These are phyloP conservation scores for Agraylea sexmaculata DNA, from an alignment of 1,140 invertebrate genomes.

Conservation along the genomic window DNA sequence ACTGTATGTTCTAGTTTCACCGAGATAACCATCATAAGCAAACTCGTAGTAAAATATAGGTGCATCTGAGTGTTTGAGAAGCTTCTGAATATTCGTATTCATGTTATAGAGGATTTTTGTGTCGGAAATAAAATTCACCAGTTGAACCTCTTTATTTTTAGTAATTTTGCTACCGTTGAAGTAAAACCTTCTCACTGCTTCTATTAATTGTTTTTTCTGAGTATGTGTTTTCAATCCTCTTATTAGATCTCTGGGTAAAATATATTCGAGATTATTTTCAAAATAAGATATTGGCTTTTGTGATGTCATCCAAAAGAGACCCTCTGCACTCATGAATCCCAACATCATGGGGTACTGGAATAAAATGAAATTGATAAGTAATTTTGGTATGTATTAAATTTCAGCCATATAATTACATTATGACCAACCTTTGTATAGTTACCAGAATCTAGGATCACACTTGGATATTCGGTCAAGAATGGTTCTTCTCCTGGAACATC, in stretches of 20 bases:
- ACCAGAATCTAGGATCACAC: constrained; percentile 26
- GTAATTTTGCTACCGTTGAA: constrained; percentile 6
- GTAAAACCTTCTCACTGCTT: constrained; percentile 8
- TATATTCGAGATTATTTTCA: constrained; percentile 9
- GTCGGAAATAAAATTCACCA: constrained; percentile 6
- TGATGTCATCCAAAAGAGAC: constrained; percentile 29
- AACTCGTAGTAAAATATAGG: constrained; percentile 24
- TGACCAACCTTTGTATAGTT: constrained; percentile 35
- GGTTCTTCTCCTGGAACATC: constrained; percentile 26
- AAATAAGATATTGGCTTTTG: constrained; percentile 15
- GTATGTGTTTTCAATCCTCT: not conserved
- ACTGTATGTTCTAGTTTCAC: constrained; percentile 27
- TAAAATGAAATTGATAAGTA: too few relatives aligned
- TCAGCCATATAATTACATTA: too few relatives aligned
- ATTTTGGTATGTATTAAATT: too few relatives aligned
- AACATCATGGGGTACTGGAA: constrained; percentile 36
- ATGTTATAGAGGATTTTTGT: constrained; percentile 1
- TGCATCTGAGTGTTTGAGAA: not conserved
- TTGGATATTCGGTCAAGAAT: constrained; percentile 27
- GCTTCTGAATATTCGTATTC: not conserved
- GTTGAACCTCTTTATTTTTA: not conserved
- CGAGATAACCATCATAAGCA: constrained; percentile 26
- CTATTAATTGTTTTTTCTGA: constrained; percentile 13
- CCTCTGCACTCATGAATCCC: constrained; percentile 33
- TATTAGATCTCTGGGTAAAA: constrained; percentile 5